Base-by-base conservation (phyloP, 2,888 invertebrate species). In the Drosophila gaucha region DNA sequence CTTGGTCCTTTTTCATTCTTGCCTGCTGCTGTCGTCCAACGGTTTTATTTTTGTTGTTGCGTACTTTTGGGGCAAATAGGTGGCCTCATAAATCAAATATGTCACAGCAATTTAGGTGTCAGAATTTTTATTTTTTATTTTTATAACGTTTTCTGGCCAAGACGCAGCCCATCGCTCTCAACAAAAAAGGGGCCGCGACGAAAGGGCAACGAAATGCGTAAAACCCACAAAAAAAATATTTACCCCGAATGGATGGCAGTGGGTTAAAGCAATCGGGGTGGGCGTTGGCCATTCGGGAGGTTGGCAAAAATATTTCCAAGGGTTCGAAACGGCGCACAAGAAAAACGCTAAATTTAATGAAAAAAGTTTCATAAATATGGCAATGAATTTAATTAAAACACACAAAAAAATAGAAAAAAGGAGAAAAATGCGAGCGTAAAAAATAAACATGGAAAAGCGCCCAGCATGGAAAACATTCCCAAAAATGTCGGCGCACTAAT, bases 21-120 rank as follows among this genome's bases (percentile, higher is more conserved):
- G 65, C 59, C 55, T 64, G 59, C 50, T 47, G 38, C 55, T 64
- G 57, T 52, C 55, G 57, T 52, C 36, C 47, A 49, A 55, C 36
- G 67, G 38, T 49, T 55, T 47, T 35, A 60, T 67, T 69, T 56
- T 74, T 79, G 78, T 59, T 76, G 58, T 44, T 66, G 82, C 82
- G 79, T 74, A 80, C 78, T 87, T 82, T 82, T 84, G 78, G 82
- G 86, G 67, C 84, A 86, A 85, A 85, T 85, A 85, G 85, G 85
- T 88, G 88, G 88, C 85, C 86, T 85, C 85, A 85, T 85, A 85
- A 85, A 85, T 88, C 85, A 88, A 85, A 88, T 88, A 85, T 85
- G 88, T 85, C 85, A 85, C 85, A 85, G 85, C 88, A 85, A 88
- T 85, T 88, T 85, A 88, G 85, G 88, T 86, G 85, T 86, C 86